Conservation (phyloP, 2,888 invertebrate species). For the Drosophila yooni region DNA sequence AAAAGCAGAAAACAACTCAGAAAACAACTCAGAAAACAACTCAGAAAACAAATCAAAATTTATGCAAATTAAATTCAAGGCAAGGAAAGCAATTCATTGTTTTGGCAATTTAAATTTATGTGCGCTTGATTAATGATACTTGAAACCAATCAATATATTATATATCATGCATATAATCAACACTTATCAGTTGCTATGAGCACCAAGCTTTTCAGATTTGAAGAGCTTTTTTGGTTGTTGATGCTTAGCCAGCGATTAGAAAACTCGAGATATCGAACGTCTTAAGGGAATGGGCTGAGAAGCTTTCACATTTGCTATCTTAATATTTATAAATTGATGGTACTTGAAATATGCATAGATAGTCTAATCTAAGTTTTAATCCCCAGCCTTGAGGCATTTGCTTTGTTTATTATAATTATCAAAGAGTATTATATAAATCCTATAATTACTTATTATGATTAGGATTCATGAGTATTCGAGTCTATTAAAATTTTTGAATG, state of each 20-base stretch:
- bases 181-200: slow-evolving; percentile 1
- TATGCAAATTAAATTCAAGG: slow-evolving; percentile 53
- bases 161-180: not conserved
- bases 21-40: no score
- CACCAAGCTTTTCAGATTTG: not conserved
- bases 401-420: not conserved
- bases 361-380: slow-evolving; percentile 13
- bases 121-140: slow-evolving; percentile 26
- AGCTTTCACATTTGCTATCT: slow-evolving; percentile 17
- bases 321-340: not conserved
- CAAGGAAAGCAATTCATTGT: slow-evolving; percentile 26
- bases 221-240: not conserved
- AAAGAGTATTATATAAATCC: not conserved
- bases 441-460: not conserved
- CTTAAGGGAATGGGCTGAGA: not conserved
- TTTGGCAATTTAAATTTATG: slow-evolving; percentile 26
- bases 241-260: slow-evolving; percentile 1
- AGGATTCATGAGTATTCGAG: slow-evolving; percentile 8
- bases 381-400: not conserved
- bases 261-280: slow-evolving; percentile 2
- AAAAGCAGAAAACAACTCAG: slow-evolving; percentile 17
- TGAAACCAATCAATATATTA: slow-evolving; percentile 19
- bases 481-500: not conserved
- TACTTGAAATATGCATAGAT: not conserved
- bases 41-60: slow-evolving; percentile 23